Conservation (phyloP, 1,140 invertebrate genomes). For the Scaptomyza hsui region DNA sequence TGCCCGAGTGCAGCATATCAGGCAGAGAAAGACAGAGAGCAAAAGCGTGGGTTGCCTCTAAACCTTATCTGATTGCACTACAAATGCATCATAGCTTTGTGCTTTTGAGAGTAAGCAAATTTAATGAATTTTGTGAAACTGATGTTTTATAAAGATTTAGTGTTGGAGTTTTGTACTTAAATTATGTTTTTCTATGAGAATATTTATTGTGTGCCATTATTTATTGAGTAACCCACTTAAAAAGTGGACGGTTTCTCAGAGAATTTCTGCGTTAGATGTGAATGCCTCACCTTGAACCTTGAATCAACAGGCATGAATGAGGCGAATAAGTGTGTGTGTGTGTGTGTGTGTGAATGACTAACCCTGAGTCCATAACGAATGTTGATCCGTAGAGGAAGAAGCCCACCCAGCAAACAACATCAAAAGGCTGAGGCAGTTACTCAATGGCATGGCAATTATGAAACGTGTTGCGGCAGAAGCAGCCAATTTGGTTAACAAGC, state of each 20-base stretch:
- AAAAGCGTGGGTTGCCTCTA: slow-evolving; percentile 19
- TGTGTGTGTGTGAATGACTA: neutral
- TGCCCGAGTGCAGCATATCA: slow-evolving; percentile 19
- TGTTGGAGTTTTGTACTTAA: too few relatives aligned
- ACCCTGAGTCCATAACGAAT: neutral
- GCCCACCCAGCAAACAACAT: slow-evolving; percentile 9
- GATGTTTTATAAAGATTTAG: too few relatives aligned
- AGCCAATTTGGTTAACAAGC: slow-evolving; percentile 79
- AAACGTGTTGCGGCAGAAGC: slow-evolving; percentile 48
- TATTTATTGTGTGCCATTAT: neutral
- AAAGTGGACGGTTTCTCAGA: neutral
- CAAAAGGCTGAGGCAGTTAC: slow-evolving; percentile 52
- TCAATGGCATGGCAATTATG: slow-evolving; percentile 53
- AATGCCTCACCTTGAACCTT: slow-evolving; percentile 69
- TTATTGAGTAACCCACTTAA: slow-evolving; percentile 22
- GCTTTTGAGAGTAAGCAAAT: too few relatives aligned
- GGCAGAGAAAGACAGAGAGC: neutral
- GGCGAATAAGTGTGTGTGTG: slow-evolving; percentile 11
- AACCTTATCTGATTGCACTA: neutral
- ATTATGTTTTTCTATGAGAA: too few relatives aligned
- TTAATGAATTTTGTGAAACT: too few relatives aligned
- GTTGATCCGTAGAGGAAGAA: neutral
- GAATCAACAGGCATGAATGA: slow-evolving; percentile 26
- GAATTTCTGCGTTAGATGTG: slow-evolving; percentile 45
- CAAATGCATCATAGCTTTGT: too few relatives aligned